These are phyloP conservation scores for Sebastes trivittatus DNA, from an alignment of 2,797 vertebrate genomes.

Conservation along the genomic window DNA sequence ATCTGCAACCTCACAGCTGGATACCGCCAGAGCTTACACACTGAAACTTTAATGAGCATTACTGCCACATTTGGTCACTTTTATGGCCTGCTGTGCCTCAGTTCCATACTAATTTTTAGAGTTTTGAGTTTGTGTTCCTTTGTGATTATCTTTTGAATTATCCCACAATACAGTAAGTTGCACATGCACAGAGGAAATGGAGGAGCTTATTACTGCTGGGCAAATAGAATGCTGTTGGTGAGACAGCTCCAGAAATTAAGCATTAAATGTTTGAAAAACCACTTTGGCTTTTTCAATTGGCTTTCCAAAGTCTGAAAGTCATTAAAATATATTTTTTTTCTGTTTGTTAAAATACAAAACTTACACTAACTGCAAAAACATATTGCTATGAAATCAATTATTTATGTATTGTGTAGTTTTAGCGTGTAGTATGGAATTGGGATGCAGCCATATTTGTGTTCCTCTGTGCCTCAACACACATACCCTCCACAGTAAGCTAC, in stretches of 20 bases:
- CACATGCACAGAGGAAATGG: background rate
- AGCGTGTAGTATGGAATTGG: background rate
- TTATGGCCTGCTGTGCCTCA: background rate
- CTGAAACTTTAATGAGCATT: background rate
- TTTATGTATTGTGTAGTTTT: background rate
- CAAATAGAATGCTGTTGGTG: background rate
- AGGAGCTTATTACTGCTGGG: background rate
- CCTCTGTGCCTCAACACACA: slow-evolving; percentile 11
- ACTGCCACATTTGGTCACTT: background rate
- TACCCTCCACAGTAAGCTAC: background rate
- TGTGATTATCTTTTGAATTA: background rate
- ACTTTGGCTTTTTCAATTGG: background rate
- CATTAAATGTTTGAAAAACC: background rate
- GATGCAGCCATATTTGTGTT: background rate
- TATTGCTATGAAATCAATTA: background rate
- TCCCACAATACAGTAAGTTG: background rate
- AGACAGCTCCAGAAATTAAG: background rate
- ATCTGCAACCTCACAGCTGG: too few species aligned
- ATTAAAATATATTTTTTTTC: background rate
- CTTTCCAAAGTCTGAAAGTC: background rate
- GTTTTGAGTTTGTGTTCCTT: background rate
- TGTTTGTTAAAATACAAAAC: background rate
- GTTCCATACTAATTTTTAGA: background rate
- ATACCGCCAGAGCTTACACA: too few species aligned
- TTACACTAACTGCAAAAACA: background rate